A percentile compares a stretch with the other conserved stretches of the same genome.
Conservation (phyloP, 1,140 invertebrate species). For the Drosophila sp. region DNA sequence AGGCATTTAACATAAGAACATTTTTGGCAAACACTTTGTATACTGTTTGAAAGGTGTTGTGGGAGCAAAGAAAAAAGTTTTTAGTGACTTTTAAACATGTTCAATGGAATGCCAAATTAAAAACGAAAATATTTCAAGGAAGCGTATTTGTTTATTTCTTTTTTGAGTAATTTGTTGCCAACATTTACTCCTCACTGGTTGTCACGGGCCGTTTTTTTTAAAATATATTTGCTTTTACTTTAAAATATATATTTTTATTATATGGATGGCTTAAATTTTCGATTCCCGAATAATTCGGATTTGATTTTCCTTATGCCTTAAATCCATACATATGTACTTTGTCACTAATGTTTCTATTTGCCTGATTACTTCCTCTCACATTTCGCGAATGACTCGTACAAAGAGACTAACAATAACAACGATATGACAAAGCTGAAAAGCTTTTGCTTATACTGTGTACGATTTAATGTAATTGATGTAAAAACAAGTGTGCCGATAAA, state of each 20-base stretch:
- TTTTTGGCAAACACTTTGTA: constrained; percentile 2
- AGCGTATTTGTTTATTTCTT: neutral
- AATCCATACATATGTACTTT: neutral
- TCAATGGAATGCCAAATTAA: too few relatives aligned
- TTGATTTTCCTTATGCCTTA: constrained; percentile 4
- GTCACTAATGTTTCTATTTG: constrained; percentile 37
- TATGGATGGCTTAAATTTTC: neutral
- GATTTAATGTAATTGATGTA: neutral
- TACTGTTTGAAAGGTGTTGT: too few relatives aligned
- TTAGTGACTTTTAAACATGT: too few relatives aligned
- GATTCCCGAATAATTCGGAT: neutral
- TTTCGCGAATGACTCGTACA: constrained; percentile 37
- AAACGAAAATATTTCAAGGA: neutral
- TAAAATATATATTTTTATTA: neutral
- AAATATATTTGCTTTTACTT: neutral
- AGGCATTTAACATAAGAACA: neutral
- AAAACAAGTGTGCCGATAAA: neutral
- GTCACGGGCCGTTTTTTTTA: neutral
- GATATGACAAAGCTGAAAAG: constrained; percentile 39
- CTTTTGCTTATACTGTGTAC: constrained; percentile 21
- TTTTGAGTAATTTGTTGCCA: neutral
- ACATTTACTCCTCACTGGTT: neutral
- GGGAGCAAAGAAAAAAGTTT: too few relatives aligned
- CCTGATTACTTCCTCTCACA: constrained; percentile 31
- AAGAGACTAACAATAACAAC: constrained; percentile 46